These are phyloP conservation scores for Zaprionus vittiger DNA, from an alignment of 1,140 invertebrate species.

Conservation along the genomic window DNA sequence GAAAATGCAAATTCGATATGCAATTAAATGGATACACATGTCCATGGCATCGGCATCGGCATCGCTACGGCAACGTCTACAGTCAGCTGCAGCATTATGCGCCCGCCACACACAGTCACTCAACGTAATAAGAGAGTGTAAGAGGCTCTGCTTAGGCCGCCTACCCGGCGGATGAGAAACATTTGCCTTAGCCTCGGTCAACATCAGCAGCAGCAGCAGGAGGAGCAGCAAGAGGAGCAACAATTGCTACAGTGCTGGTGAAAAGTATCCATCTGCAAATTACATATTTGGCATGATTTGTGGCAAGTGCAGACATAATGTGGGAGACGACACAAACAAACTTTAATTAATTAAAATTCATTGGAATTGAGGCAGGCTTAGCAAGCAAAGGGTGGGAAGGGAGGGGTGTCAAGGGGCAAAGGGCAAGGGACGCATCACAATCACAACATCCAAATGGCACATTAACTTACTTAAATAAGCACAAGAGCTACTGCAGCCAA, in stretches of 20 bases:
- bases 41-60: background rate
- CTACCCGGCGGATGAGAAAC: conserved; percentile 49
- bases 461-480: conserved; percentile 79
- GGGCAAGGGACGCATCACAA: background rate
- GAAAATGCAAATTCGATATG: conserved; percentile 8
- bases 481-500: conserved; percentile 36
- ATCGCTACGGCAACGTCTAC: background rate
- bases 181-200: conserved; percentile 40
- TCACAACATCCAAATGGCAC: conserved; percentile 78
- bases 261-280: conserved; percentile 33
- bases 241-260: background rate
- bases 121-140: conserved; percentile 5
- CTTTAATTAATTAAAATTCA: conserved; percentile 82
- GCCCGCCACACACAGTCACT: background rate
- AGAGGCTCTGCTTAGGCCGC: conserved; percentile 10
- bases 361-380: conserved; percentile 15
- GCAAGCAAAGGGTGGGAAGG: too few relatives aligned
- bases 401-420: background rate
- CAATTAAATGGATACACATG: background rate
- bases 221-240: background rate
- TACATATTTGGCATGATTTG: conserved; percentile 51
- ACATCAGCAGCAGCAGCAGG: background rate
- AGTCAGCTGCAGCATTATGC: background rate
- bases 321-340: conserved; percentile 58
- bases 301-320: conserved; percentile 59